Percentiles rank a stretch among this genome's conserved stretches.
Evolutionary conservation across 2,888 invertebrate species (phyloP).

Genomic region (Tachina grossa): DNA sequence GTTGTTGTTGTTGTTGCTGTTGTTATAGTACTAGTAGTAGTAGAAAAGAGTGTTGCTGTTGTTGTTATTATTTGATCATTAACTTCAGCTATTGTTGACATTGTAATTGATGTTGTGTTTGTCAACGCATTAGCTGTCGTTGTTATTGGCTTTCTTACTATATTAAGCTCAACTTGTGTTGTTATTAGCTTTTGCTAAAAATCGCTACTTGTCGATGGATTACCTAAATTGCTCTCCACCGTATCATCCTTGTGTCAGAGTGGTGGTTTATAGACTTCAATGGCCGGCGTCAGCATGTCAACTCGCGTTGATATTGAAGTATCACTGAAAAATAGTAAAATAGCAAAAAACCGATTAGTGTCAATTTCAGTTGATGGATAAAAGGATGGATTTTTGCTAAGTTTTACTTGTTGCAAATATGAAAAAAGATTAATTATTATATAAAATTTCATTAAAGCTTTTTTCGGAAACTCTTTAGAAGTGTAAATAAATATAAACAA

Average conservation of each 20-base stretch:
- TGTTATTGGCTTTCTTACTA: slow-evolving; percentile 50
- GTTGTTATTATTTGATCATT: slow-evolving; percentile 53
- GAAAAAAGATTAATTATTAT: no score
- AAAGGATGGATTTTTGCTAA: not conserved
- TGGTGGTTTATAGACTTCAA: slow-evolving; percentile 83
- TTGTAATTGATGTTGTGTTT: slow-evolving; percentile 60
- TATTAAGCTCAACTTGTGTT: slow-evolving; percentile 79
- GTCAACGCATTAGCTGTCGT: slow-evolving; percentile 34
- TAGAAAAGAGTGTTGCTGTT: slow-evolving; percentile 40
- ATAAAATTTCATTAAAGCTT: no score
- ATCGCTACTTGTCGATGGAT: slow-evolving; percentile 83
- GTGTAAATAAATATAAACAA: no score
- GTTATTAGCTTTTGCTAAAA: slow-evolving; percentile 82
- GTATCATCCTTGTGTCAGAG: slow-evolving; percentile 84
- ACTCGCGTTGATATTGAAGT: slow-evolving; percentile 89
- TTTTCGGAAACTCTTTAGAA: no score
- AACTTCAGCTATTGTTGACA: slow-evolving; percentile 61
- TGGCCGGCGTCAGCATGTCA: slow-evolving; percentile 85
- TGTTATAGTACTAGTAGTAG: slow-evolving; percentile 40
- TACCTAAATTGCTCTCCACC: slow-evolving; percentile 83
- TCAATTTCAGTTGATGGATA: not conserved
- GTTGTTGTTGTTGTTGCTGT: slow-evolving; percentile 51
- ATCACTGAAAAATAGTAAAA: slow-evolving; percentile 83
- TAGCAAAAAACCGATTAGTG: not conserved
- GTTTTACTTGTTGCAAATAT: not conserved